Evolutionary conservation across 2,888 invertebrate genomes (phyloP), one percentile per base, ranked within the genome.

Genomic region (Tiliacea aurago): DNA sequence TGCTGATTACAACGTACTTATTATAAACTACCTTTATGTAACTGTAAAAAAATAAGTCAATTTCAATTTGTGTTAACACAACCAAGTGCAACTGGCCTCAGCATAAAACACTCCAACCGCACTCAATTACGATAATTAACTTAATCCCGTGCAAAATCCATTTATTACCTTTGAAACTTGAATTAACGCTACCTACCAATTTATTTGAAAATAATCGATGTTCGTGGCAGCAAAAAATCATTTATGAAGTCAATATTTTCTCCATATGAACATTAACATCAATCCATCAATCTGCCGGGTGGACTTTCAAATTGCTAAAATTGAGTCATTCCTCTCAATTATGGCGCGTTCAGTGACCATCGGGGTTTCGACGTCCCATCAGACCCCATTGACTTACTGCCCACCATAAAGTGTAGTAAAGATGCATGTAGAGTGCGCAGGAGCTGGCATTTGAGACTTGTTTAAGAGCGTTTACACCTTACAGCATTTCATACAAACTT

Each of bases 271-370:
- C 76, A 88, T 89, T 86, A 90, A 73, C 80, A 86, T 86, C 84
- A 88, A 91, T 89, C 87, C 88, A 93, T 92, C 92, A 93, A 91
- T 85, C 84, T 90, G 86, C 86, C 87, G 53, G 83, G 63, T 83
- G 79, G 78, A 80, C 84, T 86, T 86, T 81, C 70, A 87, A 89
- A 89, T 87, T 90, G 85, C 86, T 87, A 87, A 90, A 91, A 92
- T 92, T 91, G 89, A 93, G 90, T 89, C 89, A 92, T 93, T 91
- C 82, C 81, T 89, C 86, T 86, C 86, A 87, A 90, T 91, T 86
- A 90, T 76, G 59, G 72, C 70, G 66, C 75, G 78, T 85, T 78
- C 86, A 80, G 80, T 85, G 81, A 84, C 80, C 85, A 83, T 81
- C 80, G 74, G 71, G 70, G 84, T 86, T 77, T 73, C 78, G 77